These are phyloP conservation scores for Lissocephala sabroskyi DNA, from an alignment of 2,888 invertebrate genomes.

Conservation along the genomic window DNA sequence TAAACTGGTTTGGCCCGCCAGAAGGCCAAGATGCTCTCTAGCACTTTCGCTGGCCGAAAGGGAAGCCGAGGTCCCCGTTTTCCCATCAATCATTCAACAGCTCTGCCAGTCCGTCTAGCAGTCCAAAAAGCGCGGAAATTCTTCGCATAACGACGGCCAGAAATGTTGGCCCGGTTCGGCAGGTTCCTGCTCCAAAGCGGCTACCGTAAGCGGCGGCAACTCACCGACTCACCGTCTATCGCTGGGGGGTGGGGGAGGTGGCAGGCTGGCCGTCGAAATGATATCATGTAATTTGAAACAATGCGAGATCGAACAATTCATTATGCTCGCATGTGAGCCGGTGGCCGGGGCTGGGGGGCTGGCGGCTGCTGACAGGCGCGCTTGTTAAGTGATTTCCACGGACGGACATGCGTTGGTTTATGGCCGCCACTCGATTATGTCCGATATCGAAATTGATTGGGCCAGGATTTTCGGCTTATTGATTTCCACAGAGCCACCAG, in stretches of 20 bases:
- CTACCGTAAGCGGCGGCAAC: slow-evolving; percentile 9
- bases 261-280: slow-evolving; percentile 11
- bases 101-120: slow-evolving; percentile 18
- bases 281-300: slow-evolving; percentile 60
- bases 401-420: no score
- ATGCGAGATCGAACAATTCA: slow-evolving; percentile 52
- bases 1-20: slow-evolving; percentile 43
- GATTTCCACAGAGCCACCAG: slow-evolving; percentile 5
- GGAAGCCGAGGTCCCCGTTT: neutral
- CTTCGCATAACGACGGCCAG: slow-evolving; percentile 19
- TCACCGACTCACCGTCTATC: slow-evolving; percentile 6
- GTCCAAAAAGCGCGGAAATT: slow-evolving; percentile 14
- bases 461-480: slow-evolving; percentile 28
- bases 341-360: no score
- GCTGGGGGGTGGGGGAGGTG: slow-evolving; percentile 10
- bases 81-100: neutral
- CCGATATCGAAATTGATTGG: neutral
- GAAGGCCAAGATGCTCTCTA: slow-evolving; percentile 37
- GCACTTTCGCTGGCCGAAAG: slow-evolving; percentile 25
- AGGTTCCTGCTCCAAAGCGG: slow-evolving; percentile 2
- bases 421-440: slow-evolving; percentile 54
- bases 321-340: no score
- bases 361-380: slow-evolving; percentile 56
- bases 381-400: slow-evolving; percentile 61
- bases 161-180: slow-evolving; percentile 16